These are phyloP conservation scores for Chloromyia formosa DNA, from an alignment of 2,888 invertebrate species.

Conservation along the genomic window DNA sequence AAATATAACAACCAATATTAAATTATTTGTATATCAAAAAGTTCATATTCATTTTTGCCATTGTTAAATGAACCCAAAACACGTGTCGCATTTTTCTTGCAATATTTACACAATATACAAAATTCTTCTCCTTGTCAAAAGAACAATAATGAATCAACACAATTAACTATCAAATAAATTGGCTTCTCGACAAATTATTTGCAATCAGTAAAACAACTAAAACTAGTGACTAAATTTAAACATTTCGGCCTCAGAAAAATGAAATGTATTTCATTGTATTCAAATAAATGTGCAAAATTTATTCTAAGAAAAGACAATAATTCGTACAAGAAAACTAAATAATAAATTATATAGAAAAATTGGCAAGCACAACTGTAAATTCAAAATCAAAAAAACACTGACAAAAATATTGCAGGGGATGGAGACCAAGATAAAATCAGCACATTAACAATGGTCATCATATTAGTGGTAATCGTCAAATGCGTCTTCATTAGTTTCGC, in stretches of 20 bases:
- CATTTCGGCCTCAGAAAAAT: neutral
- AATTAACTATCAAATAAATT: neutral
- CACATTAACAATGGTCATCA: slow-evolving; percentile 90
- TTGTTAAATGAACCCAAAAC: slow-evolving; percentile 1
- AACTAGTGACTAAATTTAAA: neutral
- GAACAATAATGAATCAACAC: too few relatives aligned
- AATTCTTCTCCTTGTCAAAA: neutral
- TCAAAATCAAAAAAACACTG: slow-evolving; percentile 47
- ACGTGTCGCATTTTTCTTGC: slow-evolving; percentile 39
- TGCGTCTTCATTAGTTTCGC: slow-evolving; percentile 96
- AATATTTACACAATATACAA: slow-evolving; percentile 7
- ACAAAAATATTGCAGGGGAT: slow-evolving; percentile 70
- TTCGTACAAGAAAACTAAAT: too few relatives aligned
- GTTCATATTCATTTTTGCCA: too few relatives aligned
- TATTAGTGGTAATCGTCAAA: slow-evolving; percentile 91
- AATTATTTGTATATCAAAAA: neutral
- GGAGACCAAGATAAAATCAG: slow-evolving; percentile 83
- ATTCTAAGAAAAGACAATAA: neutral
- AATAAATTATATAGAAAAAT: slow-evolving; percentile 18
- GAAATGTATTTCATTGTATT: too few relatives aligned
- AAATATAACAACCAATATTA: slow-evolving; percentile 25
- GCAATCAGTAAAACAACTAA: neutral
- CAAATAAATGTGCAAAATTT: neutral
- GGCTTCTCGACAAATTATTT: neutral
- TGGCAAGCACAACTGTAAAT: slow-evolving; percentile 1